Percentiles rank a stretch among this genome's conserved stretches.
These are phyloP conservation scores for Iguana delicatissima DNA, from an alignment of 2,797 vertebrate species.

Conservation along the genomic window DNA sequence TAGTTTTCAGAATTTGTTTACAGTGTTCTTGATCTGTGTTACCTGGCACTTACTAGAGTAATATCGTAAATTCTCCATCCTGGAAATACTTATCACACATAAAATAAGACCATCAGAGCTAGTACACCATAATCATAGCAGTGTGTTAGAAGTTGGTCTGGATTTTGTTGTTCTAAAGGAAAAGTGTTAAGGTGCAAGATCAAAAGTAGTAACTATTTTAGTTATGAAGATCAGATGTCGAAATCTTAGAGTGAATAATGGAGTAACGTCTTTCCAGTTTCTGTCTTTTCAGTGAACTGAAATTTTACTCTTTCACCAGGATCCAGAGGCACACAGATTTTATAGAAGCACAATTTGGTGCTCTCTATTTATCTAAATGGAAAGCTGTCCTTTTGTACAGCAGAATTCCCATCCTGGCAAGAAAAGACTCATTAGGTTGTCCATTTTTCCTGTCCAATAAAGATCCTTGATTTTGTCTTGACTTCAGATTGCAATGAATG, in stretches of 20 bases:
- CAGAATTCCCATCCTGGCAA: too few species aligned
- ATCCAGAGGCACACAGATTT: too few species aligned
- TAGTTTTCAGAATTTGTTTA: background rate
- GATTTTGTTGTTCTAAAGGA: background rate
- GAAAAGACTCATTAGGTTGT: background rate
- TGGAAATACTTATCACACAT: background rate
- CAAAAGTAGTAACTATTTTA: background rate
- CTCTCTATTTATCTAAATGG: too few species aligned
- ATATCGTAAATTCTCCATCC: background rate
- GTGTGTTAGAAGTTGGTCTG: background rate
- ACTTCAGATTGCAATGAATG: slow-evolving; percentile 9
- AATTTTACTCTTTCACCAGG: too few species aligned
- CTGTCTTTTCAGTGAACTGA: too few species aligned
- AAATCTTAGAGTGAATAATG: background rate
- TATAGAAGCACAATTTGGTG: too few species aligned
- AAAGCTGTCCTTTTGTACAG: too few species aligned
- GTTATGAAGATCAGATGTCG: background rate
- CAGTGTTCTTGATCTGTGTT: background rate
- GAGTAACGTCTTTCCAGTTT: background rate
- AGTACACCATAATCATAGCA: background rate
- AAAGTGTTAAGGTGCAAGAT: background rate
- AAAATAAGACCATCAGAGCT: background rate
- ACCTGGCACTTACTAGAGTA: background rate
- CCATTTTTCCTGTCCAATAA: background rate
- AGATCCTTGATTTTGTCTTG: background rate